Evolutionary conservation across 2,888 invertebrate genomes (phyloP).

Genomic region (Callyntrura sp.): DNA sequence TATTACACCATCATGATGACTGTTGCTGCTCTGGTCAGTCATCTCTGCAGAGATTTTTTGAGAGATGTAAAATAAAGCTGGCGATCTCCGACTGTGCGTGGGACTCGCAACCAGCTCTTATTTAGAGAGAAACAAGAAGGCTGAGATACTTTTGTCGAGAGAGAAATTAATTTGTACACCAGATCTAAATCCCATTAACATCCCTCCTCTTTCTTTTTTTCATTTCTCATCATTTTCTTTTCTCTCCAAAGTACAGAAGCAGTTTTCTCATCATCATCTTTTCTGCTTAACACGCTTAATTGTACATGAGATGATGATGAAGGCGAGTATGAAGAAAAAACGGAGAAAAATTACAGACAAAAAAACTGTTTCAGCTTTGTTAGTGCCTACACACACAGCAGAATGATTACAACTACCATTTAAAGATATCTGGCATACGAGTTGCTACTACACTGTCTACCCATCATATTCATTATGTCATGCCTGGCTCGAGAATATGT

Average conservation of each 20-base stretch:
- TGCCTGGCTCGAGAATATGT: background rate
- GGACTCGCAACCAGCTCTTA: slow-evolving; percentile 81
- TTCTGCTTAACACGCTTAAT: slow-evolving; percentile 82
- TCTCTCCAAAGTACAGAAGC: slow-evolving; percentile 60
- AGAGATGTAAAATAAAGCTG: slow-evolving; percentile 25
- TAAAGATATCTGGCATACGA: too few species aligned
- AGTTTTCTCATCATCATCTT: slow-evolving; percentile 72
- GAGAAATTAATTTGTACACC: slow-evolving; percentile 83
- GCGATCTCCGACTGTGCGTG: slow-evolving; percentile 83
- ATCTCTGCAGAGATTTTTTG: background rate
- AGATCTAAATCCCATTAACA: slow-evolving; percentile 82
- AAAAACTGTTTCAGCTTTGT: slow-evolving; percentile 50
- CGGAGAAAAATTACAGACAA: slow-evolving; percentile 54
- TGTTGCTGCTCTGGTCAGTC: slow-evolving; percentile 48
- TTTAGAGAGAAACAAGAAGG: slow-evolving; percentile 45
- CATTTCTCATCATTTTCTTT: slow-evolving; percentile 50
- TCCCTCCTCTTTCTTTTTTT: slow-evolving; percentile 48
- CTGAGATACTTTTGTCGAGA: slow-evolving; percentile 53
- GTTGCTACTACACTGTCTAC: too few species aligned
- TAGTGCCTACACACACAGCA: slow-evolving; percentile 55
- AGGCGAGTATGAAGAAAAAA: slow-evolving; percentile 46
- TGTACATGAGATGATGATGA: slow-evolving; percentile 82
- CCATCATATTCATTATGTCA: slow-evolving; percentile 69
- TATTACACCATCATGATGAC: slow-evolving; percentile 5
- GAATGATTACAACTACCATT: too few species aligned